A percentile compares a stretch with the other conserved stretches of the same genome.
Evolutionary conservation across 2,888 invertebrate species (phyloP).

Genomic region (Cryptophagus acutangulus): DNA sequence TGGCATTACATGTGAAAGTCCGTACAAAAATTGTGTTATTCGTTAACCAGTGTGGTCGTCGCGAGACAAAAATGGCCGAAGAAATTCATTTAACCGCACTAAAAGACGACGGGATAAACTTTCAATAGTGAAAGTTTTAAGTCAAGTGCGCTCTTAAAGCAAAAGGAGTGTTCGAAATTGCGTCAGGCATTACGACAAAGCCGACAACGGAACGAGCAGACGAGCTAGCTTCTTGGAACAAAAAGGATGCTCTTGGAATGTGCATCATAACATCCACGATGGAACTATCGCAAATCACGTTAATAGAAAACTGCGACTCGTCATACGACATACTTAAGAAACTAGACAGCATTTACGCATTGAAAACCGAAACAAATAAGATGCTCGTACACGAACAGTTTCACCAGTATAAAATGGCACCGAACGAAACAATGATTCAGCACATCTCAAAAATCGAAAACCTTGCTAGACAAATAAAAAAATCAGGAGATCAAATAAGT

Average conservation of each 20-base stretch:
- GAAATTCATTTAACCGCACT: too few species aligned
- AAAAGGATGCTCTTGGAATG: neutral
- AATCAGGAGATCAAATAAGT: slow-evolving; percentile 14
- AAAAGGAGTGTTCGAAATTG: slow-evolving; percentile 20
- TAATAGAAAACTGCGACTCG: slow-evolving; percentile 28
- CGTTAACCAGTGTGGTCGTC: too few species aligned
- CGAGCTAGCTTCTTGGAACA: neutral
- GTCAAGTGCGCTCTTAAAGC: slow-evolving; percentile 19
- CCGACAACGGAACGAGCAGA: neutral
- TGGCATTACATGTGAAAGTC: too few species aligned
- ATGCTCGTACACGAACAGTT: slow-evolving; percentile 28
- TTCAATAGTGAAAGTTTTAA: slow-evolving; percentile 23
- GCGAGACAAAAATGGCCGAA: too few species aligned
- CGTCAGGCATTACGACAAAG: neutral
- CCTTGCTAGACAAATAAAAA: slow-evolving; percentile 9
- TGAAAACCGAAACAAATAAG: slow-evolving; percentile 26
- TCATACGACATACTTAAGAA: slow-evolving; percentile 25
- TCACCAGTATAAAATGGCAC: slow-evolving; percentile 26
- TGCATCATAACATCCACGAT: neutral
- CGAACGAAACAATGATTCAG: neutral
- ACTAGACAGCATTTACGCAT: slow-evolving; percentile 22
- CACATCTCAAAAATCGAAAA: neutral
- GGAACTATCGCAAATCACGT: slow-evolving; percentile 19
- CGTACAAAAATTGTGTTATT: too few species aligned
- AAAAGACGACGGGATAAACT: slow-evolving; percentile 20